phyloP scores from a whole-genome alignment of 2,113 vertebrate species.

The Rhinichthys klamathensis region DNA sequence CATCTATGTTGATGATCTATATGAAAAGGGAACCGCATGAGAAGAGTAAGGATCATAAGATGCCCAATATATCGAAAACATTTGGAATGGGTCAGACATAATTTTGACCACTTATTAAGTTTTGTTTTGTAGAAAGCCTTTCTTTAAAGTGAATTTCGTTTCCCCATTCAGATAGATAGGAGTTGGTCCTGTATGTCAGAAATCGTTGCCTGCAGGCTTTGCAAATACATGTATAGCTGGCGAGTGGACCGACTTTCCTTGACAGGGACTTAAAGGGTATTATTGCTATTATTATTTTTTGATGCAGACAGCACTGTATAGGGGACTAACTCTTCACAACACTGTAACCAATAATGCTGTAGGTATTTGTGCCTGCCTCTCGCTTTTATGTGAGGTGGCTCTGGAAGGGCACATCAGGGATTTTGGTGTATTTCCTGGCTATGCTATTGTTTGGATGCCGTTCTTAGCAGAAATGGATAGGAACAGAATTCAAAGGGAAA shows the following conservation, averaged over 20 bases:
- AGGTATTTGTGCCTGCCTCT: background rate
- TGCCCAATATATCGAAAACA: too few species aligned
- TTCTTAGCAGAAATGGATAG: conserved; percentile 15
- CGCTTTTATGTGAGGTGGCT: background rate
- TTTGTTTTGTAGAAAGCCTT: too few species aligned
- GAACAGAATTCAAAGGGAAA: background rate
- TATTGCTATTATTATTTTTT: background rate
- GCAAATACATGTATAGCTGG: background rate
- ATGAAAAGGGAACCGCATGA: too few species aligned
- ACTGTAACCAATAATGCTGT: background rate
- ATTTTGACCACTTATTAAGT: too few species aligned
- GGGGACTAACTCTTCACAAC: too few species aligned
- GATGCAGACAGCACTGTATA: too few species aligned
- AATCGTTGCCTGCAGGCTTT: background rate
- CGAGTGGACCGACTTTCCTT: background rate
- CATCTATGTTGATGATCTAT: too few species aligned
- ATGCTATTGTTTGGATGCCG: conserved; percentile 11
- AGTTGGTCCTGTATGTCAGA: background rate
- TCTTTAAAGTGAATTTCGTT: too few species aligned
- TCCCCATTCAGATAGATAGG: background rate
- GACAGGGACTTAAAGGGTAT: background rate
- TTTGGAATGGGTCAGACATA: too few species aligned
- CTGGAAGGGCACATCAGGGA: background rate
- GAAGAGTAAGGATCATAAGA: too few species aligned
- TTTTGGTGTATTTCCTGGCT: background rate